Evolutionary conservation across 2,888 invertebrate genomes (phyloP).

Genomic region (Gisinianus flammeolus): DNA sequence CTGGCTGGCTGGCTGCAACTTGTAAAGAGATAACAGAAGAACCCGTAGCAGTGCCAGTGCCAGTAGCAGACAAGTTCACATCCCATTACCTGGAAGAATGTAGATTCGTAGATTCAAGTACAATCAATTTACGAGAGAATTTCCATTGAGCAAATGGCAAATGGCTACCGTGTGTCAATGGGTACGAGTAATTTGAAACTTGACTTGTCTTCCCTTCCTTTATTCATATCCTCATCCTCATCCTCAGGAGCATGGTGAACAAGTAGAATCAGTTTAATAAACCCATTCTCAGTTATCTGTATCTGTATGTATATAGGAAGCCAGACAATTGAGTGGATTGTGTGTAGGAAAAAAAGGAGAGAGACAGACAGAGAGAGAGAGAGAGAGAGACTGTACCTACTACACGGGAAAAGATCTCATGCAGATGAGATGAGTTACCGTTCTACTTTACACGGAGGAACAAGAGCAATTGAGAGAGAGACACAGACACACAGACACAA

Average conservation of each 20-base stretch:
- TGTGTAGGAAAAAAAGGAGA: not conserved
- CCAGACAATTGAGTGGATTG: not conserved
- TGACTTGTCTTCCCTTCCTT: not conserved
- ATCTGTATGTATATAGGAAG: not conserved
- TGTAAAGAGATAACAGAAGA: too few relatives aligned
- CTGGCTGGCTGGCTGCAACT: too few relatives aligned
- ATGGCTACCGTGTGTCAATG: not conserved
- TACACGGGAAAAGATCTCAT: too few relatives aligned
- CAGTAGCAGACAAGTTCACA: slow-evolving; percentile 18
- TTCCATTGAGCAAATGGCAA: not conserved
- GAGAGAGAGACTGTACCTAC: not conserved
- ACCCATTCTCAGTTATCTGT: too few relatives aligned
- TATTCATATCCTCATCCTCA: not conserved
- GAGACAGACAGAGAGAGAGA: not conserved
- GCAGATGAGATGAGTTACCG: too few relatives aligned
- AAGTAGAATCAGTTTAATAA: not conserved
- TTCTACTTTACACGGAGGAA: not conserved
- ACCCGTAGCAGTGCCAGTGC: slow-evolving; percentile 14
- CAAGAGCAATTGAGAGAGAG: too few relatives aligned
- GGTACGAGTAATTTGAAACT: slow-evolving; percentile 2
- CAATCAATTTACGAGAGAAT: slow-evolving; percentile 22
- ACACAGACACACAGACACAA: too few relatives aligned
- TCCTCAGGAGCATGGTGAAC: not conserved
- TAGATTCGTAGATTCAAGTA: slow-evolving; percentile 18
- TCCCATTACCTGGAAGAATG: slow-evolving; percentile 12